Conservation (phyloP, 2,888 invertebrate genomes). For the Amorpha juglandis region DNA sequence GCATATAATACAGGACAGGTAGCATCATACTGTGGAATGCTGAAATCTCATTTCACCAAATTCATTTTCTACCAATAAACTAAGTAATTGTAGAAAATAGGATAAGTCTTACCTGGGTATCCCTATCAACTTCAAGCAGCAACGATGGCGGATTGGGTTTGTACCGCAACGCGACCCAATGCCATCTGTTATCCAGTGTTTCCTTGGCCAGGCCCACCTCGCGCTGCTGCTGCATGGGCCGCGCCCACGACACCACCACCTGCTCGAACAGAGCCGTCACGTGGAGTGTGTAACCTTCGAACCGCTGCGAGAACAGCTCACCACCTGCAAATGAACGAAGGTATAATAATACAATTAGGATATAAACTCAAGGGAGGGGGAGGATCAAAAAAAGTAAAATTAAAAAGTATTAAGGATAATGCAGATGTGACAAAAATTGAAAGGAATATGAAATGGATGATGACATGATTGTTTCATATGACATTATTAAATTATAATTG, state of each 20-base stretch:
- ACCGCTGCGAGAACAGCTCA: slow-evolving; percentile 88
- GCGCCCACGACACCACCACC: slow-evolving; percentile 84
- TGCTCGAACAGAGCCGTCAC: slow-evolving; percentile 85
- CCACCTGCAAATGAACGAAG: slow-evolving; percentile 79
- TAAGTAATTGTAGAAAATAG: background rate
- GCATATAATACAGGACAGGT: no score
- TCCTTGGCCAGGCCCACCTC: slow-evolving; percentile 87
- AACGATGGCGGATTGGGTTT: slow-evolving; percentile 71
- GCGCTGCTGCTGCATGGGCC: slow-evolving; percentile 77
- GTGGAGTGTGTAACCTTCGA: slow-evolving; percentile 86
- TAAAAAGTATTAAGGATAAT: no score
- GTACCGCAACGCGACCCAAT: slow-evolving; percentile 88
- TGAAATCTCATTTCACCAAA: no score
- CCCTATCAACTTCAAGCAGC: slow-evolving; percentile 71
- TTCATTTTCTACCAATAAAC: no score
- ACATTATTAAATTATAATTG: background rate
- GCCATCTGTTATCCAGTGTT: slow-evolving; percentile 92
- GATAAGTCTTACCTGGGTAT: slow-evolving; percentile 62
- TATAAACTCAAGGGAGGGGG: no score
- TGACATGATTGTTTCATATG: no score
- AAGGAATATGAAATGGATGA: background rate
- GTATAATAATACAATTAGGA: no score
- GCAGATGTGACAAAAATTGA: background rate
- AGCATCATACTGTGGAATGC: no score
- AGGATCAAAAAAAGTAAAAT: no score